phyloP scores from a whole-genome alignment of 1,140 invertebrate species.

The Helicorthomorpha holstii region DNA sequence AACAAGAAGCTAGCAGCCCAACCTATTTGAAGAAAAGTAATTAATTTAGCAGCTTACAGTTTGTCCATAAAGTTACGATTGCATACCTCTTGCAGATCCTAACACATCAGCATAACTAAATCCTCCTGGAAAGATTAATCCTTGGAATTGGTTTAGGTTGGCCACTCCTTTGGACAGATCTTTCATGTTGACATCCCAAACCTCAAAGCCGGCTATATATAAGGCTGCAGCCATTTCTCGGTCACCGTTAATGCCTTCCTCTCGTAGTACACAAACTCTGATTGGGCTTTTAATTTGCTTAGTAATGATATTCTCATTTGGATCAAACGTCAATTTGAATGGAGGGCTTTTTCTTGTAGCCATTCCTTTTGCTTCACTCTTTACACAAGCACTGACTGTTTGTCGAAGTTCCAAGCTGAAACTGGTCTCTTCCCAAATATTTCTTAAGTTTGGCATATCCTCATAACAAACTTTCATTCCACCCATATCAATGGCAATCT shows the following conservation, averaged over 20 bases:
- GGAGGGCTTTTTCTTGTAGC: too few species aligned
- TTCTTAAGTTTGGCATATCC: too few species aligned
- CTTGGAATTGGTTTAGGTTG: conserved; percentile 60
- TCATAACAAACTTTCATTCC: too few species aligned
- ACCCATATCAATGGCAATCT: too few species aligned
- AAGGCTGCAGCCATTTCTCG: conserved; percentile 92
- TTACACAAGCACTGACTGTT: too few species aligned
- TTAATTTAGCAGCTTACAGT: background rate
- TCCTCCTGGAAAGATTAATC: conserved; percentile 87
- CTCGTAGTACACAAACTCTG: conserved; percentile 81
- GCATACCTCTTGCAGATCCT: conserved; percentile 88
- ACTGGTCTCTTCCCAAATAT: too few species aligned
- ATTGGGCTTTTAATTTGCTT: too few species aligned
- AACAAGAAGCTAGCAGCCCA: conserved; percentile 87
- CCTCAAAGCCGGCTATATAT: conserved; percentile 73
- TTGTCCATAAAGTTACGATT: too few species aligned
- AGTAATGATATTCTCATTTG: too few species aligned
- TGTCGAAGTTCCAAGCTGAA: too few species aligned
- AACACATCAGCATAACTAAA: conserved; percentile 97
- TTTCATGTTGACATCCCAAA: conserved; percentile 82
- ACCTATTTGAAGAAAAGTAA: conserved; percentile 27
- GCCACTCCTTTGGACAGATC: conserved; percentile 54
- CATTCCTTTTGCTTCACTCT: too few species aligned
- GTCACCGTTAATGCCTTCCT: conserved; percentile 95
- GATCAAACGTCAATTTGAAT: too few species aligned